Conservation (phyloP, 92 coral and sea anemone genomes). For the Parazoanthus swiftii region DNA sequence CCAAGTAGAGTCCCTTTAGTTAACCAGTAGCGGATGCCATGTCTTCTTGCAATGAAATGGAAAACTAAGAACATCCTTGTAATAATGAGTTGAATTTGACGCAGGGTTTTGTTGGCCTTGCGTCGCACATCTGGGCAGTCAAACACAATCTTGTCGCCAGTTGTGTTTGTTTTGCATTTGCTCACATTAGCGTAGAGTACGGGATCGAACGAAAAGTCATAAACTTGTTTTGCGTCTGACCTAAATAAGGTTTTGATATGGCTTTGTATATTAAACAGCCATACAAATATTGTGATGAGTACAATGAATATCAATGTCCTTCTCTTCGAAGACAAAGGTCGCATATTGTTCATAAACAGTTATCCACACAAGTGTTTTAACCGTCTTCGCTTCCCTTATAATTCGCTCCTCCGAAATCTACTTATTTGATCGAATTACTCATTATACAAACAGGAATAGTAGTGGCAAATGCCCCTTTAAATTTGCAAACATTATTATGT, state of each 20-base stretch:
- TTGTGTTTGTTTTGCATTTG: background rate
- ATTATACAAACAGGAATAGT: too few relatives aligned
- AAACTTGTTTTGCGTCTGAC: background rate
- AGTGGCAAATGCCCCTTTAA: too few relatives aligned
- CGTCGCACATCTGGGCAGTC: conserved; percentile 5
- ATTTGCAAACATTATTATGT: too few relatives aligned
- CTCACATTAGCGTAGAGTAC: conserved; percentile 4
- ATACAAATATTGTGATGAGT: background rate
- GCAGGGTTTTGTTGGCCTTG: background rate
- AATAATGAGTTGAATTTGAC: conserved; percentile 3
- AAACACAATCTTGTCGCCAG: background rate
- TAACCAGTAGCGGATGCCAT: background rate
- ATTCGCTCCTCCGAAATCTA: too few relatives aligned
- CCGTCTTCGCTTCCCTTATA: too few relatives aligned
- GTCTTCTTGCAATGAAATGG: conserved; percentile 1
- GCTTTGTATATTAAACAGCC: background rate
- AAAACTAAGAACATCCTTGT: conserved; percentile 4
- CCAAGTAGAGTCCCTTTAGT: background rate
- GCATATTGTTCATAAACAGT: too few relatives aligned
- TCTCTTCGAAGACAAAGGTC: too few relatives aligned
- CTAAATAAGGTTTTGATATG: background rate
- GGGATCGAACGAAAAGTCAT: conserved; percentile 12
- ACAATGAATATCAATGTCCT: too few relatives aligned
- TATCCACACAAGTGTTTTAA: too few relatives aligned
- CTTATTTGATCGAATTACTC: too few relatives aligned